Conservation (phyloP, 2,113 vertebrate genomes). For the Ailurus styani region DNA sequence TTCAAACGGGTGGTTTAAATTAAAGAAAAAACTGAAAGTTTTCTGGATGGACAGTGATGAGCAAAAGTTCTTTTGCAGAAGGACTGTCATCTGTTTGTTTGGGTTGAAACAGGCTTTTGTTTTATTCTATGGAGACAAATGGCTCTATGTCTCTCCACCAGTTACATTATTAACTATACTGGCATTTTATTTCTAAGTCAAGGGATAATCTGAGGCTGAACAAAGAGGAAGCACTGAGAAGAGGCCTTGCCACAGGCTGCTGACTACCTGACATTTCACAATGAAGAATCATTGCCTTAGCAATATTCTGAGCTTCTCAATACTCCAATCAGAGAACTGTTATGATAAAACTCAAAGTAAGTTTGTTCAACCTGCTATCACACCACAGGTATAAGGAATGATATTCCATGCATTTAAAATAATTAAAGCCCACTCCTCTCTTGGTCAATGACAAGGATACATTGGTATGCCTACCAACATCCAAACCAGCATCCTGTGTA, state of each 20-base stretch:
- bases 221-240: slow-evolving; percentile 28
- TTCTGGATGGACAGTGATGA: background rate
- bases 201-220: slow-evolving; percentile 53
- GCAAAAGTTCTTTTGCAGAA: background rate
- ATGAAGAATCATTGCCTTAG: slow-evolving; percentile 48
- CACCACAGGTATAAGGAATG: background rate
- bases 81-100: slow-evolving; percentile 45
- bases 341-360: background rate
- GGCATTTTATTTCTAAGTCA: slow-evolving; percentile 59
- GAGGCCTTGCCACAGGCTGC: slow-evolving; percentile 27
- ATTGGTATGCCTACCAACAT: background rate
- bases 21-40: background rate
- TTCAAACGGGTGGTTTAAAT: slow-evolving; percentile 5
- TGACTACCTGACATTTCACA: slow-evolving; percentile 57
- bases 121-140: slow-evolving; percentile 56
- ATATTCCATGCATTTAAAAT: background rate
- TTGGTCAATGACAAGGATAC: background rate
- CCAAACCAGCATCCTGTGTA: background rate
- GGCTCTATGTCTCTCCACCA: background rate
- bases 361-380: background rate
- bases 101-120: background rate
- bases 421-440: background rate
- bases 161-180: slow-evolving; percentile 56
- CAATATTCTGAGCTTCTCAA: background rate
- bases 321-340: background rate